Conservation (phyloP, 2,113 vertebrate species). For the Tupaia chinensis region DNA sequence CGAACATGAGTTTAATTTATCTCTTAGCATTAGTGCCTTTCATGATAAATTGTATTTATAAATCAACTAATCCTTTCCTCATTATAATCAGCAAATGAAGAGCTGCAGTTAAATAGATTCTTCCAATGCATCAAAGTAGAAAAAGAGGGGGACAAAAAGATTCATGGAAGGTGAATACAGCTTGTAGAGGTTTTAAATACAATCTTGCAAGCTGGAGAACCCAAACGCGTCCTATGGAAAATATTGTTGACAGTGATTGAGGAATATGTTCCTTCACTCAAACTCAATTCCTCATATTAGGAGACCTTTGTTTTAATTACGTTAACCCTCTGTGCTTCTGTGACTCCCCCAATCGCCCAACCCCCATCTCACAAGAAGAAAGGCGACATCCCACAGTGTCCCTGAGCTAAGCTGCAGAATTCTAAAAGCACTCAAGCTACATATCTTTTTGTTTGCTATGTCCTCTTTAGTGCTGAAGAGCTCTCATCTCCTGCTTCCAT, state of each 20-base stretch:
- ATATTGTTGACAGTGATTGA: slow-evolving; percentile 42
- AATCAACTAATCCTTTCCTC: slow-evolving; percentile 58
- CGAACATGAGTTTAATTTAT: slow-evolving; percentile 70
- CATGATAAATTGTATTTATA: slow-evolving; percentile 57
- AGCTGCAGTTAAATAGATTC: background rate
- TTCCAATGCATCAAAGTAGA: background rate
- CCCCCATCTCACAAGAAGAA: background rate
- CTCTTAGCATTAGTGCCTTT: slow-evolving; percentile 49
- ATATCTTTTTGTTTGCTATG: background rate
- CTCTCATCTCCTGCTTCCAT: slow-evolving; percentile 32
- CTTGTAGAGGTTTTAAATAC: background rate
- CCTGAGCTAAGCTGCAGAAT: background rate
- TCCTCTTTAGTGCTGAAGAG: slow-evolving; percentile 8
- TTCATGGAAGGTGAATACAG: background rate
- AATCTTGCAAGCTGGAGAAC: background rate
- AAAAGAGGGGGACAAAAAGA: slow-evolving; percentile 11
- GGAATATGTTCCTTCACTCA: background rate
- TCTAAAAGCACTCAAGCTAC: background rate
- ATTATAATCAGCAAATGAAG: slow-evolving; percentile 57
- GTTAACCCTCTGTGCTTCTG: background rate
- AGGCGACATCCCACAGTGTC: background rate
- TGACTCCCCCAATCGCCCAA: background rate
- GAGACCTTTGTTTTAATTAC: slow-evolving; percentile 5
- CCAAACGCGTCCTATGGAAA: slow-evolving; percentile 42
- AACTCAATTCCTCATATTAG: background rate